A percentile compares a stretch with the other conserved stretches of the same genome.
These are phyloP conservation scores for Sinosuthora webbiana DNA, from an alignment of 2,113 vertebrate species.

Conservation along the genomic window DNA sequence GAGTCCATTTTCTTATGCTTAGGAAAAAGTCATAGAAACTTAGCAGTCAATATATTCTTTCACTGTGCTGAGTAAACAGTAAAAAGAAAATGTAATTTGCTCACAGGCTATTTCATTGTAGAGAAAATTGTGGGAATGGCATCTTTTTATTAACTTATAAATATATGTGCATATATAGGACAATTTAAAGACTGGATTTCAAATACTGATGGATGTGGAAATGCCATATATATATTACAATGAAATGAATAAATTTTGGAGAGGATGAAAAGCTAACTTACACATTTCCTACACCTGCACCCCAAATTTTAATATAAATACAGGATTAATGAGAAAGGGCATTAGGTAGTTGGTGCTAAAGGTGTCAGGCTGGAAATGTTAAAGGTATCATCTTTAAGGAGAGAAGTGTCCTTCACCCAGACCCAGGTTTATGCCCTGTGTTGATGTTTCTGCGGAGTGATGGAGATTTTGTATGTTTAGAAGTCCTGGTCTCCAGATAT, in stretches of 20 bases:
- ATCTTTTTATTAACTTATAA: constrained; percentile 60
- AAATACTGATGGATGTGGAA: constrained; percentile 23
- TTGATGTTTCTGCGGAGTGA: neutral
- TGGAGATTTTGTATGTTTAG: neutral
- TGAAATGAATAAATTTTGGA: neutral
- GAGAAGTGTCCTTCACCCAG: neutral
- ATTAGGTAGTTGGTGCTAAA: neutral
- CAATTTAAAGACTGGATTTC: constrained; percentile 38
- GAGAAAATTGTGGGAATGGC: constrained; percentile 8
- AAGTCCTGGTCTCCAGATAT: neutral
- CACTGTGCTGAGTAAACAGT: constrained; percentile 61
- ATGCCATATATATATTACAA: constrained; percentile 9
- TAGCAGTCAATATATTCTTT: constrained; percentile 49
- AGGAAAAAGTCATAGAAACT: constrained; percentile 24
- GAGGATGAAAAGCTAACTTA: neutral
- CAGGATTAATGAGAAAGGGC: neutral
- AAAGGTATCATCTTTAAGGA: neutral
- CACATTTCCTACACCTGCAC: neutral
- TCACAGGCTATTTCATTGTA: constrained; percentile 39
- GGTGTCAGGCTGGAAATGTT: neutral
- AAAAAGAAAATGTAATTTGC: constrained; percentile 60
- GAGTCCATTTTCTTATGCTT: neutral
- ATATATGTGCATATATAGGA: constrained; percentile 57
- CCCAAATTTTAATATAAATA: neutral
- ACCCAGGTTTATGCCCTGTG: neutral